Evolutionary conservation across 2,888 invertebrate genomes (phyloP).

Genomic region (Eilema depressum): DNA sequence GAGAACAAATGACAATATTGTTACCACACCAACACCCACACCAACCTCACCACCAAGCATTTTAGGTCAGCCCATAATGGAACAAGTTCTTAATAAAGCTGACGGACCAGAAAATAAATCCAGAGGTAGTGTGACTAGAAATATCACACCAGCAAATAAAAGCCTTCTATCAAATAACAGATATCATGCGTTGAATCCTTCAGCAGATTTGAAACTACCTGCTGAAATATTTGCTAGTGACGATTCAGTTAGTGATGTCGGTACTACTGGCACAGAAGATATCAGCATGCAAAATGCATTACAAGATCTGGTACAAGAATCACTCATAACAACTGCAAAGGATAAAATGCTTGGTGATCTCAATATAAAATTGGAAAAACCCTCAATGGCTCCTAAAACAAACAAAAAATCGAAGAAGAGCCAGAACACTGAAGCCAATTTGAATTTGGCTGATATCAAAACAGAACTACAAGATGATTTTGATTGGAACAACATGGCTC

Average conservation of each 20-base stretch:
- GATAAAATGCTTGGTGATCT: slow-evolving; percentile 82
- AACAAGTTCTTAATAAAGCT: slow-evolving; percentile 53
- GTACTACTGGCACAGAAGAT: slow-evolving; percentile 67
- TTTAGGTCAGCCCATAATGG: slow-evolving; percentile 51
- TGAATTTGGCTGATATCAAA: slow-evolving; percentile 79
- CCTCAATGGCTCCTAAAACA: slow-evolving; percentile 52
- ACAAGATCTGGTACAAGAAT: slow-evolving; percentile 60
- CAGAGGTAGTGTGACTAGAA: slow-evolving; percentile 29
- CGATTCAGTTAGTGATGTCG: slow-evolving; percentile 79
- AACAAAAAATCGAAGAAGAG: slow-evolving; percentile 71
- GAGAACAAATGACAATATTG: slow-evolving; percentile 54
- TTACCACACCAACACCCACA: slow-evolving; percentile 66
- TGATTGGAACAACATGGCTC: slow-evolving; percentile 82
- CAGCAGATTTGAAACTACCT: slow-evolving; percentile 79
- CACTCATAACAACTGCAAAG: slow-evolving; percentile 60
- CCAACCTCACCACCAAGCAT: slow-evolving; percentile 58
- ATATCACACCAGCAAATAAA: slow-evolving; percentile 50
- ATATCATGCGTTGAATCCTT: slow-evolving; percentile 72
- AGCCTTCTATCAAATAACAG: slow-evolving; percentile 62
- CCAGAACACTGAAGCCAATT: slow-evolving; percentile 53
- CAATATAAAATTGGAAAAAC: slow-evolving; percentile 76
- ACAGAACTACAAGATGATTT: slow-evolving; percentile 83
- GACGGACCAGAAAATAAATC: slow-evolving; percentile 24
- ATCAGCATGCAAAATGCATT: slow-evolving; percentile 61
- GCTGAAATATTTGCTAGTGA: slow-evolving; percentile 85